A percentile compares a stretch with the other conserved stretches of the same genome.
Evolutionary conservation across 2,113 vertebrate genomes (phyloP).

Genomic region (Ardeotis arabs): DNA sequence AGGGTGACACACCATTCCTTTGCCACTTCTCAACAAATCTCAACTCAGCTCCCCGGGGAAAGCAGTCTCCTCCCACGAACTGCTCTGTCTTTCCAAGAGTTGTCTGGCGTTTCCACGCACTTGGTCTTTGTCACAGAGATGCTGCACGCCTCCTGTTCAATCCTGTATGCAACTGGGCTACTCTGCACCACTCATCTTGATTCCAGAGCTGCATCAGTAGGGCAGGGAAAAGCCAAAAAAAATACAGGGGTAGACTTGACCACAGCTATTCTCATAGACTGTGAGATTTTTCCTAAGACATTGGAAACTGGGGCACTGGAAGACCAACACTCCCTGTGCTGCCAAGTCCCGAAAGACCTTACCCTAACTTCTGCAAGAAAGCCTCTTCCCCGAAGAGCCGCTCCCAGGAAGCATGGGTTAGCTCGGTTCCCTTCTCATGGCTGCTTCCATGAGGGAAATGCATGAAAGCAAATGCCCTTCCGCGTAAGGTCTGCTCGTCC

Average conservation of each 20-base stretch:
- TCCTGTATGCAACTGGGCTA: not conserved
- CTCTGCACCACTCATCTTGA: not conserved
- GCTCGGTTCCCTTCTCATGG: not conserved
- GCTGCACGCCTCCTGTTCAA: not conserved
- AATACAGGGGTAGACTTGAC: not conserved
- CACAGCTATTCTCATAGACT: not conserved
- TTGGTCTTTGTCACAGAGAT: not conserved
- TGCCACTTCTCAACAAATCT: not conserved
- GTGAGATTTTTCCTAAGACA: not conserved
- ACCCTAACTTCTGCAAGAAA: not conserved
- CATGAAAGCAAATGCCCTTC: not conserved
- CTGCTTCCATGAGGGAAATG: not conserved
- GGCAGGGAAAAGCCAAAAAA: not conserved
- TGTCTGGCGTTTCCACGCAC: not conserved
- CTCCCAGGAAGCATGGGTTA: not conserved
- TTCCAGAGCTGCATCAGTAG: not conserved
- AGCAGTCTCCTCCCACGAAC: rapidly evolving
- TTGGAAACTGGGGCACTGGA: not conserved
- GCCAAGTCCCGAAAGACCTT: not conserved
- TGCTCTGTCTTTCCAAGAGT: not conserved
- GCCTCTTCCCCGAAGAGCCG: not conserved
- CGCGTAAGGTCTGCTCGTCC: not conserved
- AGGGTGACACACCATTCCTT: not conserved
- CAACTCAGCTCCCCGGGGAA: rapidly evolving
- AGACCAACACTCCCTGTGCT: not conserved